Conservation (phyloP, 2,797 vertebrate genomes). For the Chelonia mydas region DNA sequence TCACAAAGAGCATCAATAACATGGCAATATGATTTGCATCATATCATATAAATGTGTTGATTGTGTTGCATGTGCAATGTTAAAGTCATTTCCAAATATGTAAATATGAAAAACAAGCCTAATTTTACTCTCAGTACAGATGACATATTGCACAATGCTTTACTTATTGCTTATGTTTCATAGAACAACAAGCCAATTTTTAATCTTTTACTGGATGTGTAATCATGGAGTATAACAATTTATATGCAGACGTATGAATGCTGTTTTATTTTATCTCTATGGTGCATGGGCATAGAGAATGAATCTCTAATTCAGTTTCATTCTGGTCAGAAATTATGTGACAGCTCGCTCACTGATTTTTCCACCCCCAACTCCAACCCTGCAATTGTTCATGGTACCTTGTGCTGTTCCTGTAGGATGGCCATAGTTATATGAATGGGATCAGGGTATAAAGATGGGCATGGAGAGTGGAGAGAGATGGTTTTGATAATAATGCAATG, state of each 20-base stretch:
- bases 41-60: not conserved
- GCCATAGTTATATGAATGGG: not conserved
- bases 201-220: not conserved
- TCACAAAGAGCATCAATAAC: not conserved
- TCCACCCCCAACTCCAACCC: not conserved
- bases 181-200: not conserved
- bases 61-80: not conserved
- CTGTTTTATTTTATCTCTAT: not conserved
- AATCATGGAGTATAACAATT: not conserved
- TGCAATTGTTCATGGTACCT: not conserved
- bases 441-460: not conserved
- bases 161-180: not conserved
- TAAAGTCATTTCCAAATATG: not conserved
- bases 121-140: not conserved
- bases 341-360: not conserved
- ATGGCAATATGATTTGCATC: not conserved
- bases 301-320: fast-evolving
- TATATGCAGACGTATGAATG: not conserved
- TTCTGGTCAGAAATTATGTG: not conserved
- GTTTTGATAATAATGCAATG: not conserved
- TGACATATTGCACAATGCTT: not conserved
- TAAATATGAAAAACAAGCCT: not conserved
- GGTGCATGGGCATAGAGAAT: not conserved
- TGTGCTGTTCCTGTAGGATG: not conserved
- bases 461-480: not conserved